These are phyloP conservation scores for Coracopsis vasa DNA, from an alignment of 2,113 vertebrate genomes.

Conservation along the genomic window DNA sequence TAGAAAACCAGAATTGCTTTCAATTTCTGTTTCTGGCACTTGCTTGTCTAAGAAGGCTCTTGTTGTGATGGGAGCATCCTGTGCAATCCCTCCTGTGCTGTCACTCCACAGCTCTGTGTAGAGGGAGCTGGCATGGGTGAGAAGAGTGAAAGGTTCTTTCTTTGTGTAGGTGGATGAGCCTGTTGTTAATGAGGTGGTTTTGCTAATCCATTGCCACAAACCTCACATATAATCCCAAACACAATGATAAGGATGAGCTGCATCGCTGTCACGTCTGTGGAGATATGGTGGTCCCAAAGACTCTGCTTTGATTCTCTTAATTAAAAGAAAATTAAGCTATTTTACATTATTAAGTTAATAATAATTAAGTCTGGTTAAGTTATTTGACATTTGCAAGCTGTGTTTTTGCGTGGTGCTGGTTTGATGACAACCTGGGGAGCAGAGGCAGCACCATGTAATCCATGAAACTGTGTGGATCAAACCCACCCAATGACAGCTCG, in stretches of 20 bases:
- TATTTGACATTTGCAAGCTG: neutral
- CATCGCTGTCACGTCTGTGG: accelerated
- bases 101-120: accelerated
- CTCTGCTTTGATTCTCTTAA: neutral
- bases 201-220: neutral
- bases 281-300: neutral
- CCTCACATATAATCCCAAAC: neutral
- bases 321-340: neutral
- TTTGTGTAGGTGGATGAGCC: neutral
- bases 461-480: neutral
- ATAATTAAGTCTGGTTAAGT: neutral
- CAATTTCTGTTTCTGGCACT: neutral
- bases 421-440: neutral
- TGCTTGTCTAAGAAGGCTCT: neutral
- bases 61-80: neutral
- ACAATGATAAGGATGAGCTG: neutral
- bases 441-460: accelerated
- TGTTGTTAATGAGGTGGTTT: neutral
- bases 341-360: neutral
- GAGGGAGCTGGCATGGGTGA: neutral
- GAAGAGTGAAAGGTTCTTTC: neutral
- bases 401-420: neutral
- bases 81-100: neutral
- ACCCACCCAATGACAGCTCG: neutral
- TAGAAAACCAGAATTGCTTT: conserved; percentile 32